Evolutionary conservation across 1,140 invertebrate species (phyloP).

Genomic region (Drosophila triauraria): DNA sequence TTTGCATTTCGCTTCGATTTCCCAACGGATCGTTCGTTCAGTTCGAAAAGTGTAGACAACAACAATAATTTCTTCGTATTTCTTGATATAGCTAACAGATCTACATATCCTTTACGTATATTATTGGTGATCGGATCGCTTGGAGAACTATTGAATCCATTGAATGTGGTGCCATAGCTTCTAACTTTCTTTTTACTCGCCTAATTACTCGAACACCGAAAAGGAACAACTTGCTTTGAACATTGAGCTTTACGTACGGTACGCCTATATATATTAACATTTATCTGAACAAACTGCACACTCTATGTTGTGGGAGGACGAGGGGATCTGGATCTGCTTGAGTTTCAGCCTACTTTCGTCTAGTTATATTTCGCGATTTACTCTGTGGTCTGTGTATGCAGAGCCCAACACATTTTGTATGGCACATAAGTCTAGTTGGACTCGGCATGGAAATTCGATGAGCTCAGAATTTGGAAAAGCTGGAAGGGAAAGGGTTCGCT

Average conservation of each 20-base stretch:
- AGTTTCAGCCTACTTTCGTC: constrained; percentile 54
- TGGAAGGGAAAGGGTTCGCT: constrained; percentile 48
- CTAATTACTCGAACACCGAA: constrained; percentile 54
- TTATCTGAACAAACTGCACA: constrained; percentile 59
- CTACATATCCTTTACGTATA: constrained; percentile 42
- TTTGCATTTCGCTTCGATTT: constrained; percentile 51
- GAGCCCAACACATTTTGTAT: constrained; percentile 69
- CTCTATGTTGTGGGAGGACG: constrained; percentile 13
- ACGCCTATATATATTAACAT: constrained; percentile 60
- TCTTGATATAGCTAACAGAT: constrained; percentile 42
- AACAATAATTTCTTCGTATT: constrained; percentile 47
- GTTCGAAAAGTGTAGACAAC: constrained; percentile 51
- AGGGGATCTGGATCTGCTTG: constrained; percentile 11
- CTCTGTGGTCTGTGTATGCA: constrained; percentile 19
- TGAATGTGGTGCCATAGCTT: constrained; percentile 46
- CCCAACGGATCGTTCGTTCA: constrained; percentile 38
- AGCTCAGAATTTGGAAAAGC: constrained; percentile 54
- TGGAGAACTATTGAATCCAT: constrained; percentile 20
- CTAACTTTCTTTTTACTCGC: constrained; percentile 45
- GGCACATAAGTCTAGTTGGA: constrained; percentile 78
- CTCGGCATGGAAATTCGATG: constrained; percentile 58
- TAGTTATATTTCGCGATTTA: constrained; percentile 25
- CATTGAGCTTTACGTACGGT: constrained; percentile 75
- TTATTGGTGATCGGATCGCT: constrained; percentile 31
- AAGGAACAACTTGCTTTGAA: constrained; percentile 83